Percentiles rank a stretch among this genome's conserved stretches.
Conservation (phyloP, 2,888 invertebrate species). For the Tetranychus truncatus region DNA sequence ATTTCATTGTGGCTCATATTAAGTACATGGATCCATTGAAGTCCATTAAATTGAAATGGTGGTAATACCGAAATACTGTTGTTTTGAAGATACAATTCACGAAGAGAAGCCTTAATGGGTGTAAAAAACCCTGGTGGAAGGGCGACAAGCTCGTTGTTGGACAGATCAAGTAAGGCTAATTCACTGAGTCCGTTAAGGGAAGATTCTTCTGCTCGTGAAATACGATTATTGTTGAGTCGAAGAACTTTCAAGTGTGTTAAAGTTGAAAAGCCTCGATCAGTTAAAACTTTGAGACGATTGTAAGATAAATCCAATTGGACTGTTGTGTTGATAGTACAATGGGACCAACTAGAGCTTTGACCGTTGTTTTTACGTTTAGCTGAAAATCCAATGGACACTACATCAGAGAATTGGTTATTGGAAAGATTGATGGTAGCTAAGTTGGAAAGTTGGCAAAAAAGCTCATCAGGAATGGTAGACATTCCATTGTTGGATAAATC, state of each 20-base stretch:
- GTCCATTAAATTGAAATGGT: constrained; percentile 50
- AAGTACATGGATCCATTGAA: constrained; percentile 70
- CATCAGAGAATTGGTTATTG: constrained; percentile 26
- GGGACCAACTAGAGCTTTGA: neutral
- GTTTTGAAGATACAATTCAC: constrained; percentile 74
- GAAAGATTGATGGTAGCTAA: constrained; percentile 26
- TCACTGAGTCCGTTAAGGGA: constrained; percentile 36
- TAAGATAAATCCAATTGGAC: constrained; percentile 30
- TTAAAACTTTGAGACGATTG: constrained; percentile 58
- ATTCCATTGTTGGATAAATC: constrained; percentile 26
- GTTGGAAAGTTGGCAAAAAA: constrained; percentile 24
- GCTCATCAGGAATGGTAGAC: constrained; percentile 22
- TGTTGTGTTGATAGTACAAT: constrained; percentile 22
- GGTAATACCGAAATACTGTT: constrained; percentile 73
- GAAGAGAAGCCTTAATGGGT: constrained; percentile 49
- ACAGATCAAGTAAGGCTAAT: constrained; percentile 50
- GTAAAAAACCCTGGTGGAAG: constrained; percentile 50
- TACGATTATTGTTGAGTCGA: constrained; percentile 64
- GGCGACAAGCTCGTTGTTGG: constrained; percentile 45
- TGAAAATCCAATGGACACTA: constrained; percentile 25
- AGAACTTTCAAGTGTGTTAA: constrained; percentile 65
- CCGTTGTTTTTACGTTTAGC: constrained; percentile 18
- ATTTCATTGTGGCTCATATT: constrained; percentile 71
- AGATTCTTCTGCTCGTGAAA: constrained; percentile 36
- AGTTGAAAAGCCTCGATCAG: constrained; percentile 51